Evolutionary conservation across 1,140 invertebrate species (phyloP).

Genomic region (Drosophila navojoa): DNA sequence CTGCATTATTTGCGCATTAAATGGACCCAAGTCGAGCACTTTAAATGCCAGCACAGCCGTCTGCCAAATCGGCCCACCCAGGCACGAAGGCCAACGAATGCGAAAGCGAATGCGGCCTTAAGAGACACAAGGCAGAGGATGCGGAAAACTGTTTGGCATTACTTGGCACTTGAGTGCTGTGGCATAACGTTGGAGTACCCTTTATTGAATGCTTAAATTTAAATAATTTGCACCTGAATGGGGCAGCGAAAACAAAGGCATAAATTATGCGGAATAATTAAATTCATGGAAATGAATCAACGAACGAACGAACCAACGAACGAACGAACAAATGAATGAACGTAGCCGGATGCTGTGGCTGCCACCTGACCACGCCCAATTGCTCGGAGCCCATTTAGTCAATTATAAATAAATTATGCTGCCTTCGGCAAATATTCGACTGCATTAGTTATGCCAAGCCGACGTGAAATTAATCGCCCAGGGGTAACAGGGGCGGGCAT

Average conservation of each 20-base stretch:
- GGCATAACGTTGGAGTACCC: conserved; percentile 15
- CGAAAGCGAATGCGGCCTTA: background rate
- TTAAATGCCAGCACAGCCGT: conserved; percentile 8
- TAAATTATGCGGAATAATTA: conserved; percentile 73
- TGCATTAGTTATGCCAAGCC: conserved; percentile 28
- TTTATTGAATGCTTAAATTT: conserved; percentile 46
- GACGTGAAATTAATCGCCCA: conserved; percentile 50
- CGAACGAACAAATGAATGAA: conserved; percentile 5
- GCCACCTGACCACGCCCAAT: conserved; percentile 18
- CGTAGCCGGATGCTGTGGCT: conserved; percentile 19
- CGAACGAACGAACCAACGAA: background rate
- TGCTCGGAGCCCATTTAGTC: conserved; percentile 67
- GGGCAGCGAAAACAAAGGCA: conserved; percentile 30
- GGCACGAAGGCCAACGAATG: background rate
- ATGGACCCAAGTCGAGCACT: conserved; percentile 25
- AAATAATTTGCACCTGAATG: conserved; percentile 37
- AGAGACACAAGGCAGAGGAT: background rate
- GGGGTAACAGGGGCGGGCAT: conserved; percentile 19
- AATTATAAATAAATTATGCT: conserved; percentile 81
- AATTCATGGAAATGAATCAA: conserved; percentile 54
- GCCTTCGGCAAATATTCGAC: conserved; percentile 36
- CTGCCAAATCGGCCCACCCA: conserved; percentile 23
- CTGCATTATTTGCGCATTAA: conserved; percentile 31
- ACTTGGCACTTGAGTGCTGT: conserved; percentile 15
- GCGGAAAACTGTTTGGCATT: conserved; percentile 1